These are phyloP conservation scores for Cairina moschata DNA, from an alignment of 2,113 vertebrate genomes.

Conservation along the genomic window DNA sequence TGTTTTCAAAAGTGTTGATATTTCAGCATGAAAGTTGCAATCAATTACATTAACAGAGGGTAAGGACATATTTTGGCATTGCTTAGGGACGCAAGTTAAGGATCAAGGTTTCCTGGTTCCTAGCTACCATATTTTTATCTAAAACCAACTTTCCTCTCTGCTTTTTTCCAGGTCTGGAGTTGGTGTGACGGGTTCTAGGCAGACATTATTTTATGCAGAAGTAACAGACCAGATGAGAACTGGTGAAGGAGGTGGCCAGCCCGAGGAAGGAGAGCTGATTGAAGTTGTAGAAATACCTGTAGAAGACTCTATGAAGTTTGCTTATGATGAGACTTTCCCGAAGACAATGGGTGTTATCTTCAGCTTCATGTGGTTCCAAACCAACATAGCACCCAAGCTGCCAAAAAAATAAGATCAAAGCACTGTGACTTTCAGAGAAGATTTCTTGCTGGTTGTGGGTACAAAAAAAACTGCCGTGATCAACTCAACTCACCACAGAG, in stretches of 20 bases:
- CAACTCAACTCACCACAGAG: background rate
- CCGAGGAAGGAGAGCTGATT: constrained; percentile 88
- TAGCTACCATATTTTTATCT: background rate
- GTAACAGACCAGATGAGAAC: constrained; percentile 87
- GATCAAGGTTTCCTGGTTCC: background rate
- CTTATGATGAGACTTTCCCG: constrained; percentile 85
- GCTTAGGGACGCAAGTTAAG: background rate
- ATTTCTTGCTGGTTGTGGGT: background rate
- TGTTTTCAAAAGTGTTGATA: background rate
- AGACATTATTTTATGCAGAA: constrained; percentile 91
- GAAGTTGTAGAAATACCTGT: constrained; percentile 90
- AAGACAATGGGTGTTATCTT: constrained; percentile 90
- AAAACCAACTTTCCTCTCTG: background rate
- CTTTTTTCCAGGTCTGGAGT: constrained; percentile 82
- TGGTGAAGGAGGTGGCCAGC: constrained; percentile 82
- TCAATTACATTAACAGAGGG: background rate
- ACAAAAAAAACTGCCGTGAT: background rate
- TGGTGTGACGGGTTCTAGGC: constrained; percentile 85
- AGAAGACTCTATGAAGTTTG: constrained; percentile 88
- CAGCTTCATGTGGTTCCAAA: constrained; percentile 91
- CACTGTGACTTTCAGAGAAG: background rate
- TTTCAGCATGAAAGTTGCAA: background rate
- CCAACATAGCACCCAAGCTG: constrained; percentile 83
- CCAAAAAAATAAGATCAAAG: constrained; percentile 12
- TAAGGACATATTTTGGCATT: background rate